These are phyloP conservation scores for Heteromurus nitidus DNA, from an alignment of 2,888 invertebrate genomes.

Conservation along the genomic window DNA sequence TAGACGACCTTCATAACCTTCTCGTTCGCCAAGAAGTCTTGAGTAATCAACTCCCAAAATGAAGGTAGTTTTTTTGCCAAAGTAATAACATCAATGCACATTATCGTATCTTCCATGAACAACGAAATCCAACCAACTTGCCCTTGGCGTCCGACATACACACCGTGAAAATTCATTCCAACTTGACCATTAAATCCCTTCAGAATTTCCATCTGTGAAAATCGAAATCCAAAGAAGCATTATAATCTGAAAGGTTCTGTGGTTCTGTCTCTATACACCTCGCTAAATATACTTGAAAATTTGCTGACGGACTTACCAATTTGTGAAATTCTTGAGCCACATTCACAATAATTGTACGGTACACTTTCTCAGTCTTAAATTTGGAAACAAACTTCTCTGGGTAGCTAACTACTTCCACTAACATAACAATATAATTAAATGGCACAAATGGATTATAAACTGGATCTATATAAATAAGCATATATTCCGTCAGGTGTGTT, in stretches of 20 bases:
- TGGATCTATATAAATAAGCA: no score
- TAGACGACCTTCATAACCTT: conserved; percentile 75
- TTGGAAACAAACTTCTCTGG: not conserved
- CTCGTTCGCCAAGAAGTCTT: conserved; percentile 70
- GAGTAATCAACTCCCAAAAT: conserved; percentile 13
- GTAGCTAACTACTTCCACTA: no score
- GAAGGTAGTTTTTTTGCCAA: not conserved
- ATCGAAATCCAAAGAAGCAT: no score
- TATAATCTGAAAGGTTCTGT: no score
- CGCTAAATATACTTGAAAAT: not conserved
- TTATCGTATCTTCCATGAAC: not conserved
- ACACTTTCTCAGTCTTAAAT: not conserved
- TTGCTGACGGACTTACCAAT: not conserved
- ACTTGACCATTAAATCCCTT: not conserved
- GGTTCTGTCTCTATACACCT: no score
- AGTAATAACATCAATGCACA: conserved; percentile 21
- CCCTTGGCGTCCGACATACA: conserved; percentile 29
- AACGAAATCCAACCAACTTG: conserved; percentile 28
- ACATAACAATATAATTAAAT: no score
- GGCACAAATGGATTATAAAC: no score
- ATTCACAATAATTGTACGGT: not conserved
- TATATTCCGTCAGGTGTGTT: no score
- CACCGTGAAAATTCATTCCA: conserved; percentile 42
- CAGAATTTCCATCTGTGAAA: not conserved
- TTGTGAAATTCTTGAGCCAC: not conserved